These are phyloP conservation scores for Reticulitermes lucifugus DNA, from an alignment of 2,888 invertebrate genomes.

Conservation along the genomic window DNA sequence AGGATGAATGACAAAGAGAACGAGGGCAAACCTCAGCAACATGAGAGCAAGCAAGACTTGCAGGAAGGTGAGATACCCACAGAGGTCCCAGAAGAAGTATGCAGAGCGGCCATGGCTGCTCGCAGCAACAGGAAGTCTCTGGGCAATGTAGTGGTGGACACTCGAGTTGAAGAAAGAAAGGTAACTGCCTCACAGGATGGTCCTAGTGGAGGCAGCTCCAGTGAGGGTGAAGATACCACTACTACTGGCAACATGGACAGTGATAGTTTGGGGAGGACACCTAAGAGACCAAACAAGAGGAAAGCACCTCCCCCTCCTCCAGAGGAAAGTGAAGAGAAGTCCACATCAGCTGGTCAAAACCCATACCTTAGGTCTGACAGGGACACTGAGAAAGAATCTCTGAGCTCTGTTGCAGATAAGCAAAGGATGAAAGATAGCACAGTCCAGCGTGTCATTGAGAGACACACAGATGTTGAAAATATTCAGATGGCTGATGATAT, in stretches of 20 bases:
- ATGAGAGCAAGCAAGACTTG: conserved; percentile 9
- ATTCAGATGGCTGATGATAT: not conserved
- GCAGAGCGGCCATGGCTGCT: conserved; percentile 79
- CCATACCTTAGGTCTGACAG: not conserved
- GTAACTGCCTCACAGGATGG: conserved; percentile 39
- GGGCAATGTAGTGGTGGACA: not conserved
- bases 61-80: conserved; percentile 67
- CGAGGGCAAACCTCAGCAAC: not conserved
- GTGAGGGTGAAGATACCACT: conserved; percentile 44
- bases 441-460: not conserved
- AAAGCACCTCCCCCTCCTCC: conserved; percentile 80
- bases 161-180: conserved; percentile 51
- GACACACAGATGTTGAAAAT: conserved; percentile 15
- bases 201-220: conserved; percentile 58
- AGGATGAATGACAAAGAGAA: conserved; percentile 22
- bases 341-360: not conserved
- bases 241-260: conserved; percentile 45
- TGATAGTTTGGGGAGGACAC: conserved; percentile 61
- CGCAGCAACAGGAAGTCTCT: conserved; percentile 73
- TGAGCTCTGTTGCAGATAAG: not conserved
- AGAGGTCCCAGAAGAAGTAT: conserved; percentile 78
- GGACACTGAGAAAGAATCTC: not conserved
- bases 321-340: conserved; percentile 52
- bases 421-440: not conserved
- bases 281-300: conserved; percentile 73